Conservation (phyloP, 2,888 invertebrate genomes). For the Tryphoninae sp. region DNA sequence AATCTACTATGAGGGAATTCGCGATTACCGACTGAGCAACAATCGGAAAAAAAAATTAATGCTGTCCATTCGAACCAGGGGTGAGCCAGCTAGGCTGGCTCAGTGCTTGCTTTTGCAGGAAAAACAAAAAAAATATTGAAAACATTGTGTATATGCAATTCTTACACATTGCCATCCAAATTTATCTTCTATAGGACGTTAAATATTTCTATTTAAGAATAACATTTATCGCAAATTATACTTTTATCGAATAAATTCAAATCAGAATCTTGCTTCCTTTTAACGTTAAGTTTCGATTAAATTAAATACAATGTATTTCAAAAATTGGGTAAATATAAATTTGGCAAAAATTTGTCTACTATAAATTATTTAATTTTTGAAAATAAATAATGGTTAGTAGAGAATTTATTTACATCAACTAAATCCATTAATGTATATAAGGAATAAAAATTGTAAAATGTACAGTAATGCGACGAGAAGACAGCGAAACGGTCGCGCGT, state of each 20-base stretch:
- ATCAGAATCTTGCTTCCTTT: no score
- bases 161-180: not conserved
- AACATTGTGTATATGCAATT: not conserved
- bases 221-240: not conserved
- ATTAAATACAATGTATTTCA: no score
- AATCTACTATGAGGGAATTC: not conserved
- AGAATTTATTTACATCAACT: not conserved
- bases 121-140: no score
- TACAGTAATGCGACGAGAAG: constrained; percentile 10
- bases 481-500: constrained; percentile 1
- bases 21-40: not conserved
- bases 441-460: not conserved
- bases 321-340: not conserved
- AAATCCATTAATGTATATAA: constrained; percentile 2
- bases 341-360: not conserved
- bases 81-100: no score
- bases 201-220: not conserved
- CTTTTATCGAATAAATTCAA: not conserved
- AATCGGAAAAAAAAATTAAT: not conserved
- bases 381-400: not conserved
- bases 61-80: no score
- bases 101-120: no score
- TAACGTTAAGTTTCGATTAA: no score
- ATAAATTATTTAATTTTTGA: constrained; percentile 11
- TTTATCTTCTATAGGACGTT: not conserved